Percentiles rank a stretch among this genome's conserved stretches.
Conservation (phyloP, 2,888 invertebrate genomes). For the Cacoxenus indagator region DNA sequence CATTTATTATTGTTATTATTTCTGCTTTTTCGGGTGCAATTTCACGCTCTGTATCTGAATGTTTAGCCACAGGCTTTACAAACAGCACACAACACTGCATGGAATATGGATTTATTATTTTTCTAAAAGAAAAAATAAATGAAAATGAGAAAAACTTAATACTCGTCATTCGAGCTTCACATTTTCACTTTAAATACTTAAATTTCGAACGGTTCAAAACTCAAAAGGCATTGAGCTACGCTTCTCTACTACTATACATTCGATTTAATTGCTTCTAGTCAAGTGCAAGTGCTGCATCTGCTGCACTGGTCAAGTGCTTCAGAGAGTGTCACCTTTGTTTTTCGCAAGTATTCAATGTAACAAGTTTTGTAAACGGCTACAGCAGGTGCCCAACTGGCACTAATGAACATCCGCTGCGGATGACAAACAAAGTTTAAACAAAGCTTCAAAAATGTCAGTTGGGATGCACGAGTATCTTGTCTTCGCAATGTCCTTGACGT, state of each 20-base stretch:
- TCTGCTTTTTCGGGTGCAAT: background rate
- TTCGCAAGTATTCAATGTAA: background rate
- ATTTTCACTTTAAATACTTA: background rate
- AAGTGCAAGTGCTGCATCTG: background rate
- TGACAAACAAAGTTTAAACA: no score
- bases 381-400: background rate
- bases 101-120: no score
- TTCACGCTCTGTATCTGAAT: slow-evolving; percentile 5
- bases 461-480: background rate
- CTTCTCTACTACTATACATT: background rate
- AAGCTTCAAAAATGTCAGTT: background rate
- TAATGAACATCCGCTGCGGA: background rate
- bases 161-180: no score
- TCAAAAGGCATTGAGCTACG: no score
- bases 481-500: background rate
- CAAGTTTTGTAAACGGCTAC: background rate
- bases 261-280: background rate
- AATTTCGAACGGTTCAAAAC: no score
- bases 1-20: background rate
- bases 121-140: no score
- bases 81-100: background rate
- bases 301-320: background rate
- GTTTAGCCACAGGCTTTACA: background rate
- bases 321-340: background rate
- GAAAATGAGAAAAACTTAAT: no score